Base-by-base conservation (phyloP, 2,113 vertebrate species). In the Anarrhichthys ocellatus region DNA sequence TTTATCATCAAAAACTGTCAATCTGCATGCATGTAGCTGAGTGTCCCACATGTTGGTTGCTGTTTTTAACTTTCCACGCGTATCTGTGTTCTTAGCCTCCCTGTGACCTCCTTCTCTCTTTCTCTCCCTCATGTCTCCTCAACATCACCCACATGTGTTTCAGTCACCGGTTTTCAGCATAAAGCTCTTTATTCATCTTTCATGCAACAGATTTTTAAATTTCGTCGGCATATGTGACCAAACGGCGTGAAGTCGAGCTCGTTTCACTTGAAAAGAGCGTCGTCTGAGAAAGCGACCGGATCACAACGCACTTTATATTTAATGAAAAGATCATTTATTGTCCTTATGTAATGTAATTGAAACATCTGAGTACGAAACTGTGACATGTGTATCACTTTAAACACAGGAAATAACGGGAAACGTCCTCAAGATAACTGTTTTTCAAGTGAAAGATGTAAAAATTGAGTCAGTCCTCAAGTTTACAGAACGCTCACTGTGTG, bases 71-170 rank as follows among this genome's bases (percentile, higher is more conserved):
- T 68, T 54, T 58, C 71, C 75, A 72, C 75, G 22, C 76, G 83
- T 69, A 59, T 80, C 61, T 83, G 65, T 73, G 78, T 38, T 85
- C 54, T 42, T 78, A 66, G 76, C 81, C 84, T 85, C 74, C 22
- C 67, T 3, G 9, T 86, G 81, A 91, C 87, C 83, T 79, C 68
- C 9, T 2, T 18, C 68, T 58, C 67, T 76, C 65, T 42, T 40
- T 78, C 63, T 62, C 54, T 81, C 50, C 44, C 76, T 38, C 44
- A 38, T 0, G 40, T 89, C 78, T 67, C 48, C 46, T 62, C 70
- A 27, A 71, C 78, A 68, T 87, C 84, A 34, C 74, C 62, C 88
- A 88, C 84, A 90, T 88, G 85, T 92, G 87, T 85, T 88, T 77
- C 75, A 44, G 56, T 85, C 81, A 87, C 88, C 81, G 75, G 63